These are phyloP conservation scores for Sander lucioperca DNA, from an alignment of 2,113 vertebrate genomes.

Conservation along the genomic window DNA sequence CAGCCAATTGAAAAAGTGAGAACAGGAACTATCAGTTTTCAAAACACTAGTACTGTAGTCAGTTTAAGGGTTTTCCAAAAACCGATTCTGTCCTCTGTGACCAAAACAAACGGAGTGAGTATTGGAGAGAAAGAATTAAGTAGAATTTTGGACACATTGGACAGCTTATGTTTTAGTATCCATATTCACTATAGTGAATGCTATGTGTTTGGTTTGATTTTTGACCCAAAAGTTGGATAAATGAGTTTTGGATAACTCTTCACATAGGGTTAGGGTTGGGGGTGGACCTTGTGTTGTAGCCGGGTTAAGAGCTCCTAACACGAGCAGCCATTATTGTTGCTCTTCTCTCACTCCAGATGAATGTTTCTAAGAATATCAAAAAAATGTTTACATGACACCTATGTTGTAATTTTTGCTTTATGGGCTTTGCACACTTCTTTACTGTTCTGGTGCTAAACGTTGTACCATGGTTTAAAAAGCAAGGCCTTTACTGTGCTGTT, in stretches of 20 bases:
- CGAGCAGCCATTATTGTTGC: not conserved
- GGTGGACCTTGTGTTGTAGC: not conserved
- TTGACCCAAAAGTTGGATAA: not conserved
- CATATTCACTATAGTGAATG: not conserved
- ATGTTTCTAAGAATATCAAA: slow-evolving; percentile 39
- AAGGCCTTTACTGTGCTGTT: slow-evolving; percentile 43
- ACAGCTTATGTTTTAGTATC: not conserved
- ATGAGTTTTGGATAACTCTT: not conserved
- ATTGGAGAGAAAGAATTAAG: not conserved
- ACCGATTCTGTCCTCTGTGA: not conserved
- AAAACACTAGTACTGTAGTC: not conserved
- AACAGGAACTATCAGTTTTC: slow-evolving; percentile 1
- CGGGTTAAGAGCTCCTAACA: not conserved
- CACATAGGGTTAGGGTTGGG: too few species aligned
- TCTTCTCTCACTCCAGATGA: slow-evolving; percentile 33
- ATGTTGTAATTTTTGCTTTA: slow-evolving; percentile 33
- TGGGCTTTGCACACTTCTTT: slow-evolving; percentile 70
- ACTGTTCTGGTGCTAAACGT: slow-evolving; percentile 56
- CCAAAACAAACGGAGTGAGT: too few species aligned
- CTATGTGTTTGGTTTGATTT: slow-evolving; percentile 6
- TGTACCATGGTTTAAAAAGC: slow-evolving; percentile 58
- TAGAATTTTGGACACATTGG: not conserved
- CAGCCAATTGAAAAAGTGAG: slow-evolving; percentile 16
- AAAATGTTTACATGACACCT: slow-evolving; percentile 67
- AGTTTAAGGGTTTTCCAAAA: slow-evolving; percentile 16